These are phyloP conservation scores for Brachyrhaphis roseni DNA, from an alignment of 2,797 vertebrate genomes.

Conservation along the genomic window DNA sequence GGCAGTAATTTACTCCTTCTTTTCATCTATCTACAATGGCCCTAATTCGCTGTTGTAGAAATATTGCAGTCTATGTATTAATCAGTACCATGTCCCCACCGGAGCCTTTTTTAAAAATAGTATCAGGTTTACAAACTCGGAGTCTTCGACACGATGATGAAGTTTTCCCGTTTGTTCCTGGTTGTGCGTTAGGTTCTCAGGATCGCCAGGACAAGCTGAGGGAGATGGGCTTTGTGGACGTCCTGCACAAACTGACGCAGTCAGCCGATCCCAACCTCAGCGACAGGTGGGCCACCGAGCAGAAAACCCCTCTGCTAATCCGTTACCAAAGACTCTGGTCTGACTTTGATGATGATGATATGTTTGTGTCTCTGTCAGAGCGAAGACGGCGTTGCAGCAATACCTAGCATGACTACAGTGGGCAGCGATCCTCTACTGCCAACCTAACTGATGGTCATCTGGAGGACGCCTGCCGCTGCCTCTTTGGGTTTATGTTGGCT, in stretches of 20 bases:
- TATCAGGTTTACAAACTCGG: not conserved
- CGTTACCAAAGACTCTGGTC: not conserved
- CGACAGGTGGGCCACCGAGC: slow-evolving; percentile 86
- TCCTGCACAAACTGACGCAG: slow-evolving; percentile 96
- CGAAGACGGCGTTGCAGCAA: slow-evolving; percentile 98
- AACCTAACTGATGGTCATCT: slow-evolving; percentile 57
- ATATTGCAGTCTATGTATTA: too few relatives aligned
- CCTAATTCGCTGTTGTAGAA: too few relatives aligned
- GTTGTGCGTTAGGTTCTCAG: slow-evolving; percentile 86
- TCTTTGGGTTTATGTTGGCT: slow-evolving; percentile 50
- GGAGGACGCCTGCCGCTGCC: slow-evolving; percentile 75
- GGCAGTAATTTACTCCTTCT: too few relatives aligned
- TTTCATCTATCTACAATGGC: too few relatives aligned
- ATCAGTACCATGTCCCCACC: too few relatives aligned
- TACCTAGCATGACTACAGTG: slow-evolving; percentile 92
- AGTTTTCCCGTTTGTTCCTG: not conserved
- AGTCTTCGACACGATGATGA: not conserved
- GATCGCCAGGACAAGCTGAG: slow-evolving; percentile 96
- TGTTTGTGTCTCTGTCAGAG: slow-evolving; percentile 81
- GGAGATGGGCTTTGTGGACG: slow-evolving; percentile 97
- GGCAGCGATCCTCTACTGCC: slow-evolving; percentile 67
- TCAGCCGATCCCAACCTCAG: slow-evolving; percentile 93
- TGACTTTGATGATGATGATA: not conserved
- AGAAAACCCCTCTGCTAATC: not conserved
- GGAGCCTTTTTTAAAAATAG: not conserved